Percentiles rank a stretch among this genome's conserved stretches.
phyloP scores from a whole-genome alignment of 2,113 vertebrate species.

The Gila orcuttii region DNA sequence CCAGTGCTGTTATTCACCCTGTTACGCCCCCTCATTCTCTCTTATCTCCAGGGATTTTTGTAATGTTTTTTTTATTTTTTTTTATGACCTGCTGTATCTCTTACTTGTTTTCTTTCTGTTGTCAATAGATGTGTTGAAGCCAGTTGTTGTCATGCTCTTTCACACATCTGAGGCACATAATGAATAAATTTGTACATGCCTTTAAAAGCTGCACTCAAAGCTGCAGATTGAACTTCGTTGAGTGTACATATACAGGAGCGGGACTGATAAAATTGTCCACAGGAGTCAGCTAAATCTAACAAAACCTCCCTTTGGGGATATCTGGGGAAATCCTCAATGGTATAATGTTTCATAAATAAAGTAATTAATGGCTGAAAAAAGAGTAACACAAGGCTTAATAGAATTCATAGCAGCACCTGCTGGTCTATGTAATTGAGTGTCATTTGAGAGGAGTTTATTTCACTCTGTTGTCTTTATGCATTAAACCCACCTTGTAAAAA shows the following conservation, averaged over 20 bases:
- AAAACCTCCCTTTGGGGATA: background rate
- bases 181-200: background rate
- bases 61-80: background rate
- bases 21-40: background rate
- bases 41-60: background rate
- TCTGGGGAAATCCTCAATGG: background rate
- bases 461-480: background rate
- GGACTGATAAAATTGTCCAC: background rate
- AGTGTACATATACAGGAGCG: background rate
- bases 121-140: background rate
- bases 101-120: background rate
- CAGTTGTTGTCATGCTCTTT: background rate
- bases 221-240: background rate
- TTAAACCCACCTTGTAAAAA: background rate
- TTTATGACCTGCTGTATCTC: constrained; percentile 5
- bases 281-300: background rate
- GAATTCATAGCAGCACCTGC: background rate
- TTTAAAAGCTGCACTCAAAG: background rate
- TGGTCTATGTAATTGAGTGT: background rate
- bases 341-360: background rate
- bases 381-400: background rate
- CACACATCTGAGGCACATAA: background rate
- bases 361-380: background rate
- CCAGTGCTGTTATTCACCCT: constrained; percentile 9
- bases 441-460: background rate